Base-by-base conservation (phyloP, 1,140 invertebrate genomes). In the Anoplolepis gracilipes region DNA sequence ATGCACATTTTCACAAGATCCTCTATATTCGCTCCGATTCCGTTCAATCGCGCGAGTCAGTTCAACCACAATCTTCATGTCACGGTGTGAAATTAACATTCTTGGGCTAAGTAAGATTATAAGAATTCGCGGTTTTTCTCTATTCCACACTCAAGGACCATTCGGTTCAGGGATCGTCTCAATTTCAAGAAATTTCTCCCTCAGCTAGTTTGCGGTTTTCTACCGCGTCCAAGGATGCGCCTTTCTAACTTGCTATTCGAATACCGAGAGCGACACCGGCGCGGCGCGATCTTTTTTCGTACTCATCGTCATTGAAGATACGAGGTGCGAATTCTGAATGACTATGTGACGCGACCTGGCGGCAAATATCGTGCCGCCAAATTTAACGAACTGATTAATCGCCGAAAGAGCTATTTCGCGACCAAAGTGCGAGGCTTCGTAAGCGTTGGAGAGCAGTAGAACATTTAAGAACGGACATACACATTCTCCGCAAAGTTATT, bases 41-140 rank as follows among this genome's bases (percentile, higher is more conserved):
- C 28, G 36, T n/a, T 65, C 28, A 33, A 22, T 30, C 11, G 33
- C 13, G n/a, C 22, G 22, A 79, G 19, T 36, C 57, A 49, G 25
- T 16, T n/a, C n/a, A 13, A 65, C 39, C 53, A 33, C 46, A 49
- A 81, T 70, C 30, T 22, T 73, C 49, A 36, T 7, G 42, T 36
- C 62, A 16, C 11, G 28, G 11, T 8, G n/a, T n/a, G 59, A 49
- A 69, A 90, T 89, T 85, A 90, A 87, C 89, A 88, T 90, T 90
- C 86, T 82, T 57, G 33, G 36, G 6, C 13, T 30, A 65, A 90
- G 72, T 30, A 65, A 90, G 72, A 85, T 87, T 85, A 87, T 69
- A 46, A 84, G 65, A 36, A 46, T 72, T n/a, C 82, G 88, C 73
- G 89, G 86, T 86, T 90, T 90, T 90, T 90, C 85, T 90, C 87